Conservation (phyloP, 2,797 vertebrate species). For the Poeciliopsis turneri region DNA sequence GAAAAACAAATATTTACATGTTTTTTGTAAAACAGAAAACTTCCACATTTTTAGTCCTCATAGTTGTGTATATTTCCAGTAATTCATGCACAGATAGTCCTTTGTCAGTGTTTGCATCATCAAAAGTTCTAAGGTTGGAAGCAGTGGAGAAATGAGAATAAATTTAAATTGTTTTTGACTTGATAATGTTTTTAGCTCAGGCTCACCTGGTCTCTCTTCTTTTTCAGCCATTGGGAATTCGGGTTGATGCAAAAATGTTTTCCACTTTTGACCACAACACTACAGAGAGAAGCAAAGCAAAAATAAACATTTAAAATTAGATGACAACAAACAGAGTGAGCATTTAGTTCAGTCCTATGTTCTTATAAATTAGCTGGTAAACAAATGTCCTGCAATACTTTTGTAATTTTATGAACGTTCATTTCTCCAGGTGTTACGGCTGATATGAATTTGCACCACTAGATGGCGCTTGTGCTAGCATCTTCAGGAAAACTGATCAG, state of each 20-base stretch:
- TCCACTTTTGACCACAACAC: neutral
- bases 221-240: neutral
- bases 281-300: neutral
- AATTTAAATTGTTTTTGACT: neutral
- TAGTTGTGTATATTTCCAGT: too few relatives aligned
- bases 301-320: neutral
- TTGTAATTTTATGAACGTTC: neutral
- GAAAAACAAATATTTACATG: too few relatives aligned
- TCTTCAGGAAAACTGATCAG: neutral
- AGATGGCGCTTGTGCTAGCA: neutral
- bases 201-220: neutral
- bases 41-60: too few relatives aligned
- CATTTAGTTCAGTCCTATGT: neutral
- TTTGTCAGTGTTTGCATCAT: too few relatives aligned
- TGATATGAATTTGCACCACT: neutral
- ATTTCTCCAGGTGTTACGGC: neutral
- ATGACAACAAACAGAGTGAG: neutral
- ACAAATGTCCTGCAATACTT: neutral
- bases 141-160: neutral
- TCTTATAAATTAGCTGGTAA: neutral
- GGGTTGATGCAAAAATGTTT: neutral
- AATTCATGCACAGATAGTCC: too few relatives aligned
- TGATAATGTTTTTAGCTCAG: neutral
- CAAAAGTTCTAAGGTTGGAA: too few relatives aligned
- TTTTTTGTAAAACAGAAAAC: too few relatives aligned